phyloP scores from a whole-genome alignment of 2,113 vertebrate species.

The Synchiropus splendidus region DNA sequence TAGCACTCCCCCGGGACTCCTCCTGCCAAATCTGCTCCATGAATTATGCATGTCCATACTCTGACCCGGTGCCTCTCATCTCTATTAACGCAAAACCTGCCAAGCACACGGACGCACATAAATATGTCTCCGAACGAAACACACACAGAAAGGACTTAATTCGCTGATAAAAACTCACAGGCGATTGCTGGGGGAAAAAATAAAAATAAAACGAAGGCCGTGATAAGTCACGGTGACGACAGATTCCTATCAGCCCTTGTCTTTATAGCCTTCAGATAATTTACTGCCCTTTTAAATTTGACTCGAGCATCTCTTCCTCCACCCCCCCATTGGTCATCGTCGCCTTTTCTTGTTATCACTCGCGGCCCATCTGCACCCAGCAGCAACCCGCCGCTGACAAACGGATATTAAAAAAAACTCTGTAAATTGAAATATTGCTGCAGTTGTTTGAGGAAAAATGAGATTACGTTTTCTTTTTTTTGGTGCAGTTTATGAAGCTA shows the following conservation, averaged over 20 bases:
- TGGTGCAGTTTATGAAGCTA: constrained; percentile 27
- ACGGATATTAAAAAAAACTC: constrained; percentile 21
- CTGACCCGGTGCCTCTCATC: constrained; percentile 63
- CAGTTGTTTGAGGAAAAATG: too few relatives aligned
- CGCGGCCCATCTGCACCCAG: constrained; percentile 48
- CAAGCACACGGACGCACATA: constrained; percentile 10
- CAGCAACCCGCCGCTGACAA: constrained; percentile 16
- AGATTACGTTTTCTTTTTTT: too few relatives aligned
- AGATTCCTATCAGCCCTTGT: constrained; percentile 25
- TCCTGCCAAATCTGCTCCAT: constrained; percentile 64
- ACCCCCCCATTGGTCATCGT: constrained; percentile 40
- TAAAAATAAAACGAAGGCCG: constrained; percentile 19
- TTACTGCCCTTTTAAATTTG: constrained; percentile 37
- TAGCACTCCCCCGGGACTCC: constrained; percentile 59
- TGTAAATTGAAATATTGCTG: neutral
- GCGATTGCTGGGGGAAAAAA: constrained; percentile 17
- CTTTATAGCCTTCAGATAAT: constrained; percentile 33
- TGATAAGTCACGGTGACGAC: constrained; percentile 14
- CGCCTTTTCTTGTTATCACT: constrained; percentile 47
- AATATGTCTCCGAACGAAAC: neutral
- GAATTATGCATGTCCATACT: constrained; percentile 60
- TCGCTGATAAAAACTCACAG: constrained; percentile 19
- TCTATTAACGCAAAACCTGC: constrained; percentile 61
- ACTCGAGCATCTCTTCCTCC: constrained; percentile 13
- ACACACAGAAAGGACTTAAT: constrained; percentile 19